Base-by-base conservation (phyloP, 2,888 invertebrate species). In the Allacma fusca region DNA sequence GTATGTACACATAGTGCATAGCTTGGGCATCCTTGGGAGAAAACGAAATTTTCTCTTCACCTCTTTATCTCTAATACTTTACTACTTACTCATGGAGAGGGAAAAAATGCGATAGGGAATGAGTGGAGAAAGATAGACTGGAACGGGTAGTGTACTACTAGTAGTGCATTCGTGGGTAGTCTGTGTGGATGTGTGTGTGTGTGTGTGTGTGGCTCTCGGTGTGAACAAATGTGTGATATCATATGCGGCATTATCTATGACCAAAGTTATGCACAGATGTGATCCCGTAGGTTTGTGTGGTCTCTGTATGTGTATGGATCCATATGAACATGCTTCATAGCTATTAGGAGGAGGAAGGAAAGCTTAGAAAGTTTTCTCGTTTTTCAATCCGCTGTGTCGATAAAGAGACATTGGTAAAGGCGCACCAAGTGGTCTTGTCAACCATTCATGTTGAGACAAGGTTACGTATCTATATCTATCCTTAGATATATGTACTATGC, bases 1-100 rank as follows among this genome's bases (percentile, higher is more conserved):
- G n/a, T n/a, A n/a, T n/a, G 9, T 9, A 34, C 34, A 34, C 34
- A 34, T 9, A 34, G n/a, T n/a, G n/a, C 34, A 34, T 9, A 34
- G 13, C 64, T 5, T 12, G 64, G 64, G 4, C 24, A 2, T 24
- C 24, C 13, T 2, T 64, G 50, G 50, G 50, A 40, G 50, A 26
- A 50, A 50, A 70, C 26, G 70, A 70, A 44, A 70, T 70, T n/a
- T 70, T 70, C 70, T 50, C 70, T 50, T 26, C 70, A 70, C 50
- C 70, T 70, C 24, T 70, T 26, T 50, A 44, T 70, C 50, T 50
- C 24, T 24, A 50, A 28, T 65, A 28, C 28, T 65, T 28, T 28
- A 21, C 5, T 28, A 16, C 28, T 65, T n/a, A 50, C 19, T 13
- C 16, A 50, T 50, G 50, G 34, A 29, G 67, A 9, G 43, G 21